A percentile compares a stretch with the other conserved stretches of the same genome.
Evolutionary conservation across 37 sponge, comb jelly and placozoan genomes (phyloP).

Genomic region (Chondrosia reniformis): DNA sequence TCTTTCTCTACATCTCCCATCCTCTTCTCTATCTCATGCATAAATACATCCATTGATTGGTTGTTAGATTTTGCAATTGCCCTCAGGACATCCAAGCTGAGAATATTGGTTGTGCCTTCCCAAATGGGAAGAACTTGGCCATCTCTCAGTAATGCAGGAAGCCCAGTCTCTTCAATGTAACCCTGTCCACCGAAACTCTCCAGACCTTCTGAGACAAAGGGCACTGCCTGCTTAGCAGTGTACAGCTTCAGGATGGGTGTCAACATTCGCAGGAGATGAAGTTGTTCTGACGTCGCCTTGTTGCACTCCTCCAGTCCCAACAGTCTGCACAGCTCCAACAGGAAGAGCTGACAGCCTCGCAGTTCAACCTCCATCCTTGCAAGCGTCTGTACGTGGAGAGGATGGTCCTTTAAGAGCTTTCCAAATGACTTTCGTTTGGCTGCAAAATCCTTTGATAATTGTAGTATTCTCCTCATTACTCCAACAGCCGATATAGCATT

Average conservation of each 20-base stretch:
- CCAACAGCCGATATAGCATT: constrained; percentile 72
- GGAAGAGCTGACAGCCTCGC: constrained; percentile 18
- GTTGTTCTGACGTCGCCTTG: constrained; percentile 23
- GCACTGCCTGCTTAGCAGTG: constrained; percentile 89
- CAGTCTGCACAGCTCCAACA: constrained; percentile 58
- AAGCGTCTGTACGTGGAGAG: constrained; percentile 82
- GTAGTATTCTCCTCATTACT: constrained; percentile 73
- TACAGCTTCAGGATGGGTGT: constrained; percentile 84
- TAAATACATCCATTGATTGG: constrained; percentile 19
- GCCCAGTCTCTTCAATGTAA: constrained; percentile 95
- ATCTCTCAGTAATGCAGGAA: constrained; percentile 84
- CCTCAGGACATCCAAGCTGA: constrained; percentile 80
- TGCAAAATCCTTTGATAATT: constrained; percentile 71
- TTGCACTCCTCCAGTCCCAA: constrained; percentile 63
- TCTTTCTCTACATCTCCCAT: background rate
- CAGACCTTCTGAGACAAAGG: constrained; percentile 76
- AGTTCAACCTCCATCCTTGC: constrained; percentile 73
- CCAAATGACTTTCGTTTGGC: constrained; percentile 76
- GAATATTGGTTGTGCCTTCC: constrained; percentile 96
- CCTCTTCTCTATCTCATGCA: background rate
- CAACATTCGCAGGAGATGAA: constrained; percentile 57
- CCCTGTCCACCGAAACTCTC: constrained; percentile 97
- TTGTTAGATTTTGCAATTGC: constrained; percentile 47
- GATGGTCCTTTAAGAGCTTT: constrained; percentile 45
- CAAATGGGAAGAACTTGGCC: constrained; percentile 95